Evolutionary conservation across 2,888 invertebrate genomes (phyloP), one percentile per base, ranked within the genome.

Genomic region (Copidosoma aretas): DNA sequence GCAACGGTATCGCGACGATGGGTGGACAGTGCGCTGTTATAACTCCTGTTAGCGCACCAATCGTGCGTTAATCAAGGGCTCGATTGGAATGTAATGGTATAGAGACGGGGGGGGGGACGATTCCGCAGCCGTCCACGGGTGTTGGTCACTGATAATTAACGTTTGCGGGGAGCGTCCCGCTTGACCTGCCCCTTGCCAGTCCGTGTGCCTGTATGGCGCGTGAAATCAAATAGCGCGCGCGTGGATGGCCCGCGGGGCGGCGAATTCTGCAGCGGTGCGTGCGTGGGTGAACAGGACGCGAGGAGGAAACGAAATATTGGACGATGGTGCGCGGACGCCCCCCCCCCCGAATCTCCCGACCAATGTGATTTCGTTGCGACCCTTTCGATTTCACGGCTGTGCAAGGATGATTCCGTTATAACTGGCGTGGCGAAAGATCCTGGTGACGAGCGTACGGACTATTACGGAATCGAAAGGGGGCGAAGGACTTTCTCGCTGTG

Each of bases 1-100:
- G 32, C 32, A 72, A 49, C 49, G 49, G 19, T 49, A n/a, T 49
- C n/a, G 19, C 49, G 10, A 10, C 17, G 49, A n/a, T 49, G 58
- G 21, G 25, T 24, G 65, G 57, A 70, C 75, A 79, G 78, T 82
- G 81, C 81, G 82, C 82, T 79, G 82, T 82, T 82, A 82, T 83
- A 83, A 83, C 82, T 81, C 83, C 83, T 82, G 82, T 83, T 83
- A 83, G 80, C 78, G 79, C 79, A 82, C 80, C 83, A 83, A 83
- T 83, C 83, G 81, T 82, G 82, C 82, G 80, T 83, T 82, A 81
- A 83, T 83, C 82, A 81, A 82, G 80, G 82, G 82, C 79, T 81
- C 64, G 63, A 83, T 83, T 83, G 83, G 80, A 83, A 81, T 81
- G 83, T 82, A 83, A 83, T 82, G 81, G 80, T 14, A 12, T 4